Evolutionary conservation across 2,888 invertebrate genomes (phyloP).

Genomic region (Spodoptera picta): DNA sequence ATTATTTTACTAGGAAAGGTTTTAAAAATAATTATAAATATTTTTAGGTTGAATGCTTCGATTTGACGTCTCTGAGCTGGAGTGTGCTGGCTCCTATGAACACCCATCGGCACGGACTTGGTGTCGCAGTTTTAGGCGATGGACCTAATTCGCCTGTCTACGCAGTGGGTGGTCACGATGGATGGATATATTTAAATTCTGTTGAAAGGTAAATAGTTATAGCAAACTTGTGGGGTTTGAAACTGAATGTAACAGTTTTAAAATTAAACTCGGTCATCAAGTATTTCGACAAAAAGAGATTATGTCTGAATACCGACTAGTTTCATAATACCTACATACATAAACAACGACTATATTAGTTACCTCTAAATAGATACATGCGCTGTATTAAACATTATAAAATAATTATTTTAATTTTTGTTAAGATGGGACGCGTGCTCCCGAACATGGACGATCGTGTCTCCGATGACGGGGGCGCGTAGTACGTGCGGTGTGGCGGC

Average conservation of each 20-base stretch:
- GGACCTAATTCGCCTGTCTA: conserved; percentile 94
- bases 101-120: conserved; percentile 95
- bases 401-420: neutral
- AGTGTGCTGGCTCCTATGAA: conserved; percentile 95
- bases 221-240: too few species aligned
- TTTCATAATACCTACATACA: too few species aligned
- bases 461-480: conserved; percentile 96
- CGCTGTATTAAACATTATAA: too few species aligned
- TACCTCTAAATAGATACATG: too few species aligned
- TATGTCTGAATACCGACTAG: too few species aligned
- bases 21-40: too few species aligned
- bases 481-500: conserved; percentile 97
- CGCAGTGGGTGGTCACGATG: conserved; percentile 98
- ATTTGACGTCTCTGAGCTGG: conserved; percentile 94
- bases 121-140: conserved; percentile 93
- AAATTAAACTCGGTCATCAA: too few species aligned
- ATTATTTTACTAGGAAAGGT: too few species aligned
- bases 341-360: too few species aligned
- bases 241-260: too few species aligned
- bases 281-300: too few species aligned
- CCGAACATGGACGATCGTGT: conserved; percentile 96
- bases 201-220: conserved; percentile 90
- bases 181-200: conserved; percentile 97
- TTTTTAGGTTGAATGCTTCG: conserved; percentile 93
- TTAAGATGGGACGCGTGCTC: conserved; percentile 95